Conservation (phyloP, 2,113 vertebrate species). For the Grus americana region DNA sequence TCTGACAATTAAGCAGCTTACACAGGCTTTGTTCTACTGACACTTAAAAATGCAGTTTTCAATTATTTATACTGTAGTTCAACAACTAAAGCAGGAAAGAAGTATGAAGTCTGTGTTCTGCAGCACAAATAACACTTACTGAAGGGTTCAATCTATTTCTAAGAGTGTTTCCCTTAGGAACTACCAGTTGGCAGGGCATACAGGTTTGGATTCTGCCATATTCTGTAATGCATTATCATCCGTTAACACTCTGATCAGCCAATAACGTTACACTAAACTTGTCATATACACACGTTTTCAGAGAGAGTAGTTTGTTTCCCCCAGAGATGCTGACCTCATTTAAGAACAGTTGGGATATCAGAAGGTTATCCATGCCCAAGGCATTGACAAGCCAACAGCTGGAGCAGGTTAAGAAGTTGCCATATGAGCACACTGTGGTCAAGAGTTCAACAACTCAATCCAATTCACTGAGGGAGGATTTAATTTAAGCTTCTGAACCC, state of each 20-base stretch:
- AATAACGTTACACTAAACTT: neutral
- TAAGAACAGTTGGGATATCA: neutral
- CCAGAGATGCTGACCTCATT: neutral
- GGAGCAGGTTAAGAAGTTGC: neutral
- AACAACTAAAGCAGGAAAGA: neutral
- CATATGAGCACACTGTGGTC: neutral
- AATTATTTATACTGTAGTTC: constrained; percentile 29
- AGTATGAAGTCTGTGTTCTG: neutral
- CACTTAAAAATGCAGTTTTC: neutral
- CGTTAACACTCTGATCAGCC: neutral
- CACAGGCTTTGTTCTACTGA: constrained; percentile 18
- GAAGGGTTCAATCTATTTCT: neutral
- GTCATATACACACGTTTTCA: neutral
- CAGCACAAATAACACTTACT: neutral
- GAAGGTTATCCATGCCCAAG: neutral
- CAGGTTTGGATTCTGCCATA: neutral
- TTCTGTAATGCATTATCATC: neutral
- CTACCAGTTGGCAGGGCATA: neutral
- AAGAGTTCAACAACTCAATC: neutral
- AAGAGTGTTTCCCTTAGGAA: neutral
- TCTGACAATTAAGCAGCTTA: constrained; percentile 38
- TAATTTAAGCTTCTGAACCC: neutral
- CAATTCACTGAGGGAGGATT: neutral
- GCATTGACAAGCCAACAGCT: neutral
- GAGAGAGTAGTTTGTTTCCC: neutral